Base-by-base conservation (phyloP, 2,797 vertebrate species). In the Hozukius guyotensis region DNA sequence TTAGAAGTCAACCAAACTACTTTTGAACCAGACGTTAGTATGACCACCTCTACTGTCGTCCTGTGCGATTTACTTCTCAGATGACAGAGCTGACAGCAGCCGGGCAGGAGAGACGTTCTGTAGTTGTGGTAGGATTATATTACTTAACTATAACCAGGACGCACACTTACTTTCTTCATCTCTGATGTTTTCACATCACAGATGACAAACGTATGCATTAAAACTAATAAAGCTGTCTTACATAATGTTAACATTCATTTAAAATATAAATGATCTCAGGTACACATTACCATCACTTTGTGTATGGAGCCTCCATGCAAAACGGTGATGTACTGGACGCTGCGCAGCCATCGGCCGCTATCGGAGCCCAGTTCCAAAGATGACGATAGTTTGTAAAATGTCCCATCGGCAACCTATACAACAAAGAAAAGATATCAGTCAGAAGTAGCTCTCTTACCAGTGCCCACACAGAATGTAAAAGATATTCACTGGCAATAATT, bases 361-460 rank as follows among this genome's bases (percentile, higher is more conserved):
- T 53, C 52, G 8, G 8, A 52, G 18, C 46, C 18, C 46, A 52
- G 46, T n/a, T 52, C 18, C 46, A 52, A 20, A 53, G 52, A 53
- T 22, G n/a, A 53, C 7, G n/a, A 53, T 0, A 10, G 9, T n/a
- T 53, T 11, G 10, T 49, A 53, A 52, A 10, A 52, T 18, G 46
- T 53, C 4, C 52, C 20, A 53, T 22, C 0, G 9, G 49, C 2
- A 24, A 64, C 8, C 36, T 42, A 1, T 1, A 64, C 72, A 85
- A 91, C 88, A 91, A 90, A 91, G 82, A 75, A 52, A 42, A 73
- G 42, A 24, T 77, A 81, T 93, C 89, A 91, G 72, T 91, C 86
- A 84, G 67, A 85, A 79, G 77, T n/a, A 81, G 74, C 88, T 81
- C 63, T 76, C 68, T 77, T 75, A 64, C 71, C 72, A 75, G 36